Conservation (phyloP, 64 coral and sea anemone species). For the Montipora capricornis region DNA sequence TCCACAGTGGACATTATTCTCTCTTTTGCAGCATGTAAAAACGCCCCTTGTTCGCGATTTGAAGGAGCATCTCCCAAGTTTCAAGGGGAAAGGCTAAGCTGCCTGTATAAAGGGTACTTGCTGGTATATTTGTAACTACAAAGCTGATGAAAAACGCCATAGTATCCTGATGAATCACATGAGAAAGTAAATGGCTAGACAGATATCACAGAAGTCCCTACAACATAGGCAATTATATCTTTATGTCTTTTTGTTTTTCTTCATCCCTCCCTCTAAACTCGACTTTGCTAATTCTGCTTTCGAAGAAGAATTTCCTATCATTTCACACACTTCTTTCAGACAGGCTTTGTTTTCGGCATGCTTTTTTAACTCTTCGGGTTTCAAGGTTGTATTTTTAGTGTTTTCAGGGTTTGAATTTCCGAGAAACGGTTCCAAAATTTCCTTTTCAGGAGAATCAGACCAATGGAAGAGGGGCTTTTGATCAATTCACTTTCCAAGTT, state of each 20-base stretch:
- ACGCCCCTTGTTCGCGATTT: too few relatives aligned
- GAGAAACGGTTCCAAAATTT: background rate
- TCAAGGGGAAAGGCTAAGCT: background rate
- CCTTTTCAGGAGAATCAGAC: background rate
- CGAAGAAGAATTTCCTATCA: background rate
- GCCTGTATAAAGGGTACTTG: background rate
- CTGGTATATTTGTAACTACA: background rate
- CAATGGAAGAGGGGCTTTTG: background rate
- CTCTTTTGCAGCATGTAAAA: too few relatives aligned
- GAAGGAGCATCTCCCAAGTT: background rate
- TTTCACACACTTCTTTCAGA: background rate
- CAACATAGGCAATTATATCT: background rate
- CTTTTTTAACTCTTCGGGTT: background rate
- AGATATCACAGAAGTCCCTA: background rate
- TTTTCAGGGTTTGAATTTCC: background rate
- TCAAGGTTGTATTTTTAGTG: background rate
- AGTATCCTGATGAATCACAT: slow-evolving; percentile 6
- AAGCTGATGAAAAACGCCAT: background rate
- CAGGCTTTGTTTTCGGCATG: background rate
- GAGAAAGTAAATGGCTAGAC: background rate
- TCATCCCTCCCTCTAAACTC: background rate
- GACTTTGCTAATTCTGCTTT: background rate
- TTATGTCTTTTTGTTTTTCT: background rate
- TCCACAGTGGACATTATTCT: too few relatives aligned
- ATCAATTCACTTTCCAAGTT: background rate